Conservation (phyloP, 2,113 vertebrate species). For the Ovibos moschatus region DNA sequence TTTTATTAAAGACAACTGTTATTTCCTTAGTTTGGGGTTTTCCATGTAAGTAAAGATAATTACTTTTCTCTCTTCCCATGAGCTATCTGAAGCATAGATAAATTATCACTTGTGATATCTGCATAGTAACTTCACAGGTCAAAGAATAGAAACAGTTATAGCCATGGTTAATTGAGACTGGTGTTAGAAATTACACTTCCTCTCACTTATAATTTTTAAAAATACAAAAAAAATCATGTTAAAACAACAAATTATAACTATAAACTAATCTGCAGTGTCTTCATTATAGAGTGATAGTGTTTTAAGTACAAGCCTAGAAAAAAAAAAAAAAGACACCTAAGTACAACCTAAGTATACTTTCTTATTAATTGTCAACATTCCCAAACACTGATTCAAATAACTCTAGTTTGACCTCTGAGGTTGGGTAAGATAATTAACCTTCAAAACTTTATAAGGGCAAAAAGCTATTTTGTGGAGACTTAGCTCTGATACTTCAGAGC, state of each 20-base stretch:
- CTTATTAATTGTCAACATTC: conserved; percentile 6
- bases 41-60: conserved; percentile 18
- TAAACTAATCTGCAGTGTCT: not conserved
- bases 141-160: not conserved
- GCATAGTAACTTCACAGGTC: not conserved
- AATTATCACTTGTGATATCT: not conserved
- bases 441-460: not conserved
- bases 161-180: not conserved
- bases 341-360: not conserved
- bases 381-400: conserved; percentile 38
- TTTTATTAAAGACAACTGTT: not conserved
- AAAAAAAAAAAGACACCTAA: not conserved
- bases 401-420: conserved; percentile 23
- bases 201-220: not conserved
- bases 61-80: conserved; percentile 1
- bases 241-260: not conserved
- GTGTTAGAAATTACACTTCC: not conserved
- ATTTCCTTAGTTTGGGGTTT: conserved; percentile 17
- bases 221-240: not conserved
- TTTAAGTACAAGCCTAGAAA: not conserved
- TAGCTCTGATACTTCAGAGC: not conserved
- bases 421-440: conserved; percentile 20
- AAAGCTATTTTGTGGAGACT: not conserved
- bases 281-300: not conserved
- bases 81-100: not conserved